Base-by-base conservation (phyloP, 1,140 invertebrate species). In the Drosophila albomicans region DNA sequence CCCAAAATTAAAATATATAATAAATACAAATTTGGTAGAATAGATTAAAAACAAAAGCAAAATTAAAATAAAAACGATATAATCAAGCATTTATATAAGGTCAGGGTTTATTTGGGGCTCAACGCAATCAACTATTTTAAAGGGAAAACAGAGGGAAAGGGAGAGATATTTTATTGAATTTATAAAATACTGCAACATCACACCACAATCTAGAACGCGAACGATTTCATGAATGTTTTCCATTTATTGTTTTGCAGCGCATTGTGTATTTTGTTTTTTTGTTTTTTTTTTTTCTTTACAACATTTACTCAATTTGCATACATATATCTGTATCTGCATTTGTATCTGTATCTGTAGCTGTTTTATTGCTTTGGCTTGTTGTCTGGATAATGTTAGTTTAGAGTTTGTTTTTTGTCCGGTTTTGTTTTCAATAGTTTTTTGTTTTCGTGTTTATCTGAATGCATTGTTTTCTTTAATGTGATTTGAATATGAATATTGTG, bases 181-280 rank as follows among this genome's bases (percentile, higher is more conserved):
- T 15, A 13, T 58, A 58, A 67, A 58, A 58, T 15, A 48, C 56
- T 59, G 57, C 41, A 45, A 46, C 57, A 72, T 71, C 69, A 65
- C 78, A 77, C 52, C 59, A 58, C 81, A 82, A 80, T 63, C 81
- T 78, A 63, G 48, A 79, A 79, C 71, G 65, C 78, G 65, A 67
- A 49, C 35, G 61, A 71, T 46, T 59, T 59, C 61, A 79, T 66
- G 65, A 75, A 57, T 82, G 3, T 43, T 81, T 81, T 59, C 48
- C 49, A 41, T 69, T 41, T 57, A 58, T 68, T 69, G 45, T 77
- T 58, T 57, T 75, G 56, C 59, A 15, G 43, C 48, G 35, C 35
- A 38, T 38, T 38, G 62, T 82, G 3, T 43, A 76, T 81, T 59
- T 48, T 48, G 30, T 69, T 3, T 20, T 81, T 59, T 48, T 48